Base-by-base conservation (phyloP, 2,888 invertebrate genomes). In the Phalera bucephala region DNA sequence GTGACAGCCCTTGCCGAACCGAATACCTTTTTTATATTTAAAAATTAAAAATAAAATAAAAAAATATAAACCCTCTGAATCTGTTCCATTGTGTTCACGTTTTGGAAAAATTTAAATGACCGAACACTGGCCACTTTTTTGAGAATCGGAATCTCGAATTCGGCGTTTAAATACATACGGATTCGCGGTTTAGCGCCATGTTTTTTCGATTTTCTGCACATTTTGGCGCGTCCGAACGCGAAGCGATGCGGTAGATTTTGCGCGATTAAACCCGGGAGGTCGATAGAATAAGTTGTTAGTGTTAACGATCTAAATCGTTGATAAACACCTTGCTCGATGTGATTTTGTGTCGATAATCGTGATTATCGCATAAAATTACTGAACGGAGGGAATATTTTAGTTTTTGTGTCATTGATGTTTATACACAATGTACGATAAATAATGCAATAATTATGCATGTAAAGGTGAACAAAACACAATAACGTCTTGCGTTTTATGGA, bases 81-180 rank as follows among this genome's bases (percentile, higher is more conserved):
- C 85, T 84, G 86, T 78, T 84, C 89, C 89, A 89, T 89, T 89
- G 89, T 89, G 89, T 89, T 88, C 87, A 78, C 80, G 81, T 88
- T 88, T 88, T 83, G 81, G 84, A 82, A 84, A 87, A 87, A 87
- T 88, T 87, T 81, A 88, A 89, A 88, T 86, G 81, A 79, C 73
- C 79, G 72, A 76, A 70, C 64, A 70, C 72, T 79, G 78, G 73
- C 71, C 69, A 74, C 71, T 85, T 88, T 87, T 88, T 87, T 80
- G 69, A 72, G 73, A 67, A 45, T 64, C 70, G 79, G 78, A 78
- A 84, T 87, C 78, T 80, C 72, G 77, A 68, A 73, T 82, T 85
- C 81, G 85, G 88, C 88, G 88, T 88, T 88, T 87, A 87, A 89
- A 87, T 87, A 88, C 89, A 89, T 85, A 85, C 79, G 67, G 79